Evolutionary conservation across 1,140 invertebrate genomes (phyloP).

Genomic region (Calliphora vicina): DNA sequence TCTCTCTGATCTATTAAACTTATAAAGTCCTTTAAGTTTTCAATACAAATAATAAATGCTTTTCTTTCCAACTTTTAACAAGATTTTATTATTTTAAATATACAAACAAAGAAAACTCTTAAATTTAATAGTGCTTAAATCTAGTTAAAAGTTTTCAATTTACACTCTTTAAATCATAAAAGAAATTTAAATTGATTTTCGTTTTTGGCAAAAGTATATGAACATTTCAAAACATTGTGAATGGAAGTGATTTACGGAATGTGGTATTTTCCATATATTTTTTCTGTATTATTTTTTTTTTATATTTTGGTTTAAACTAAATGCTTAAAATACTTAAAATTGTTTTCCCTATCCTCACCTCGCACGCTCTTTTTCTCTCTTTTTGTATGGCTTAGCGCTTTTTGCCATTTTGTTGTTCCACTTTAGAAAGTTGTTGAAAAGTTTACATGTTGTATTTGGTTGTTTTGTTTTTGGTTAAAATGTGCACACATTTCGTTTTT

Average conservation of each 20-base stretch:
- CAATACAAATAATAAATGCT: no score
- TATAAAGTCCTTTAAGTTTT: no score
- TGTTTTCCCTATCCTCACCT: neutral
- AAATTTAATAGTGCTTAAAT: no score
- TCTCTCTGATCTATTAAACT: no score
- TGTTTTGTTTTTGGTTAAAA: neutral
- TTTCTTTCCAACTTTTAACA: no score
- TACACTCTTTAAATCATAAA: no score
- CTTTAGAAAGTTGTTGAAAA: constrained; percentile 6
- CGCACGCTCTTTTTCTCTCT: no score
- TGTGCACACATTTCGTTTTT: neutral
- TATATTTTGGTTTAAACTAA: neutral
- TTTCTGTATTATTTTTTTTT: neutral
- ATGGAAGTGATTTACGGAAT: neutral
- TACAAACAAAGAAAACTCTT: no score
- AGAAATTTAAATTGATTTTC: no score
- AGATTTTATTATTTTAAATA: no score
- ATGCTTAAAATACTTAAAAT: neutral
- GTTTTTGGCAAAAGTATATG: neutral
- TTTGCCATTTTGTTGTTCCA: constrained; percentile 7
- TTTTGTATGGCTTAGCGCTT: neutral
- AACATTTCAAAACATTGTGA: neutral
- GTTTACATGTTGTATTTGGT: neutral
- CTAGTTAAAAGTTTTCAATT: no score
- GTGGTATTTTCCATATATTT: neutral